Conservation (phyloP, 2,797 vertebrate genomes). For the Chelidonichthys spinosus region DNA sequence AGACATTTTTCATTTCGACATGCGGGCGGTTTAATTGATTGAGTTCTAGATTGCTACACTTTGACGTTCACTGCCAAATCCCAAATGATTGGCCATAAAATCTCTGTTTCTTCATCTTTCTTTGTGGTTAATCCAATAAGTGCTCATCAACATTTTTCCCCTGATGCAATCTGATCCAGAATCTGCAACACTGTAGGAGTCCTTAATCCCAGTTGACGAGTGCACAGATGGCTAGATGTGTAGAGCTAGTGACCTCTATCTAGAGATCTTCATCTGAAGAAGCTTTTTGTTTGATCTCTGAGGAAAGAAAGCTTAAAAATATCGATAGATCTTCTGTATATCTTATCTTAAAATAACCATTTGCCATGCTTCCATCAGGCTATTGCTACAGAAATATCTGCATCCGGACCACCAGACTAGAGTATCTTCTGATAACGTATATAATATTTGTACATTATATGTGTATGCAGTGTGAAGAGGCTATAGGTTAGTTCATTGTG, state of each 20-base stretch:
- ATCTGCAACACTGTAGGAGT: slow-evolving; percentile 7
- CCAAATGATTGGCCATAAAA: not conserved
- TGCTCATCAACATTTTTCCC: slow-evolving; percentile 23
- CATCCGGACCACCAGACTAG: not conserved
- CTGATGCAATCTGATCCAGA: slow-evolving; percentile 34
- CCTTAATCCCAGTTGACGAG: slow-evolving; percentile 27
- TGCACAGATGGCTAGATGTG: slow-evolving; percentile 13
- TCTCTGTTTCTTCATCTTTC: slow-evolving; percentile 6
- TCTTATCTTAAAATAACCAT: no score
- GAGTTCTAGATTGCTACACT: not conserved
- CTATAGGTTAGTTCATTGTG: not conserved
- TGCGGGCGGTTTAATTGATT: not conserved
- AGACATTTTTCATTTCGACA: not conserved
- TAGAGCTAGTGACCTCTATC: slow-evolving; percentile 5
- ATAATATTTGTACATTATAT: not conserved
- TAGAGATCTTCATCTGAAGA: not conserved
- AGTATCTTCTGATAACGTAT: no score
- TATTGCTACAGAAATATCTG: not conserved
- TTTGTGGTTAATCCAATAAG: slow-evolving; percentile 35
- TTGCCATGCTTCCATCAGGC: not conserved
- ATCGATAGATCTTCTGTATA: no score
- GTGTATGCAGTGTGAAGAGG: not conserved
- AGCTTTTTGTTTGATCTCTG: not conserved
- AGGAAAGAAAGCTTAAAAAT: not conserved
- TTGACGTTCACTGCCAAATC: not conserved